phyloP scores from a whole-genome alignment of 23 tunicate species.

The Botrylloides violaceus region DNA sequence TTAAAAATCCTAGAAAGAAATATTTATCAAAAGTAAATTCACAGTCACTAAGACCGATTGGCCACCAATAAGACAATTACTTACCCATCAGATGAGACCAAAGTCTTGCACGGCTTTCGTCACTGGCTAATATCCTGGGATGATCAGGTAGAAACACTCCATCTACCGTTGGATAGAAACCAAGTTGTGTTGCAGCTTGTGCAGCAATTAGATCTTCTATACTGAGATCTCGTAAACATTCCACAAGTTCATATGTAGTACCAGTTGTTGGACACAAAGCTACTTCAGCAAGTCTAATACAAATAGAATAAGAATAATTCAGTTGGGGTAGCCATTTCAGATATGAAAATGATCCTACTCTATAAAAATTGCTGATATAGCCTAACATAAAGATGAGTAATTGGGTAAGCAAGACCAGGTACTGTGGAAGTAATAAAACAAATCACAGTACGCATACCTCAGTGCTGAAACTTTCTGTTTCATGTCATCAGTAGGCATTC shows the following conservation, averaged over 20 bases:
- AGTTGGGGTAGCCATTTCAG: no score
- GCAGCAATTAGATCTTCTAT: conserved; percentile 3
- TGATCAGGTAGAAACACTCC: conserved; percentile 3
- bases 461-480: background rate
- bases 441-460: conserved; percentile 6
- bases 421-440: no score
- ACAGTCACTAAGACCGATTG: no score
- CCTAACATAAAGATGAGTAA: no score
- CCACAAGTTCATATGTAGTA: background rate
- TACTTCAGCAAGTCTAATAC: background rate
- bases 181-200: background rate
- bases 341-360: no score
- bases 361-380: no score
- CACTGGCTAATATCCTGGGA: background rate
- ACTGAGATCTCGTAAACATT: conserved; percentile 8
- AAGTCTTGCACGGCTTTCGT: background rate
- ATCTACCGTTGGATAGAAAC: conserved; percentile 11
- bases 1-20: no score
- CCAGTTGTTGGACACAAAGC: background rate
- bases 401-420: no score
- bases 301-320: no score
- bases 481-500: conserved; percentile 1
- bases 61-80: no score
- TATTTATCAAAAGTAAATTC: no score
- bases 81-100: background rate